These are phyloP conservation scores for Echeneis naucrates DNA, from an alignment of 2,797 vertebrate genomes.

Conservation along the genomic window DNA sequence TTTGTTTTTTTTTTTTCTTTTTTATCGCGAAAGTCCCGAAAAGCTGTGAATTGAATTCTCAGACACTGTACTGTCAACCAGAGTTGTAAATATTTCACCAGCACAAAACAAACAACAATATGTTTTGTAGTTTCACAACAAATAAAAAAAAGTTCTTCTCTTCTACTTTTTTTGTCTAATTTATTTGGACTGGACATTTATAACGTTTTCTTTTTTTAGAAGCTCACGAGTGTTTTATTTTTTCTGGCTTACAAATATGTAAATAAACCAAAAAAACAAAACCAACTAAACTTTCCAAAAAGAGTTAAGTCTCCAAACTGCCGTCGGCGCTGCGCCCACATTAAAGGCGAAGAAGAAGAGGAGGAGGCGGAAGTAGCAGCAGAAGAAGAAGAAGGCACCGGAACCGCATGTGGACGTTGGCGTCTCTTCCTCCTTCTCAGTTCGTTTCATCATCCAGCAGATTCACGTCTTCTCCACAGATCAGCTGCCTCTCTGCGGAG, in stretches of 20 bases:
- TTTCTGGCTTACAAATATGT: too few species aligned
- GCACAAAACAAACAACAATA: slow-evolving; percentile 80
- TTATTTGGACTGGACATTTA: too few species aligned
- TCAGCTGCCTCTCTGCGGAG: slow-evolving; percentile 13
- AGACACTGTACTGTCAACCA: slow-evolving; percentile 84
- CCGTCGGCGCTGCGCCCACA: too few species aligned
- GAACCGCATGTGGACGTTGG: slow-evolving; percentile 30
- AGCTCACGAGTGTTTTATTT: too few species aligned
- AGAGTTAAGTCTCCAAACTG: background rate
- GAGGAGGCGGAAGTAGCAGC: too few species aligned
- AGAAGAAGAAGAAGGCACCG: slow-evolving; percentile 35
- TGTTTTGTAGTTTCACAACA: slow-evolving; percentile 90
- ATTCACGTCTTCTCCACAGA: background rate
- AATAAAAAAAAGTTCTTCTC: slow-evolving; percentile 84
- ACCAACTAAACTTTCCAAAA: too few species aligned
- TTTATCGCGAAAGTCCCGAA: slow-evolving; percentile 80
- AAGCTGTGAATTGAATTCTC: slow-evolving; percentile 90
- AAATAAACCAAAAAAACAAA: too few species aligned
- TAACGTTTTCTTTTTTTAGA: too few species aligned
- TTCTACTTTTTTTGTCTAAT: slow-evolving; percentile 56
- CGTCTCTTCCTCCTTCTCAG: slow-evolving; percentile 26
- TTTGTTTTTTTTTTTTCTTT: slow-evolving; percentile 62
- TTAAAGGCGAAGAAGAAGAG: too few species aligned
- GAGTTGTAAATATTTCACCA: slow-evolving; percentile 89
- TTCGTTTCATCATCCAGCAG: slow-evolving; percentile 71